Conservation (phyloP, 2,888 invertebrate genomes). For the Nudaria mundana region DNA sequence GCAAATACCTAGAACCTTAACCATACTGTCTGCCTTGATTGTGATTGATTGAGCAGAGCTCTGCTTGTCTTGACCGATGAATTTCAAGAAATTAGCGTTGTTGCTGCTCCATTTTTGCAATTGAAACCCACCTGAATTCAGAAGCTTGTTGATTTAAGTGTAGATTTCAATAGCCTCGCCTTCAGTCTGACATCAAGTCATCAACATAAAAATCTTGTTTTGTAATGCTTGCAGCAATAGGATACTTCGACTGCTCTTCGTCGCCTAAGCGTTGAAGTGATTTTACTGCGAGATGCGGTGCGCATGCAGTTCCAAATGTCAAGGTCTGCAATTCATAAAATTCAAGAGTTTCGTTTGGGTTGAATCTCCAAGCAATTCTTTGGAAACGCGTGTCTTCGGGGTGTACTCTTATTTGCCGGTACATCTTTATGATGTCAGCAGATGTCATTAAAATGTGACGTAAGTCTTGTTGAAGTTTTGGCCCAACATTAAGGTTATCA, state of each 20-base stretch:
- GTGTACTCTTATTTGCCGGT: slow-evolving; percentile 8
- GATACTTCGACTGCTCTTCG: slow-evolving; percentile 8
- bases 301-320: too few species aligned
- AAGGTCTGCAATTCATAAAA: background rate
- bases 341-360: background rate
- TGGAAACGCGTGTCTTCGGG: slow-evolving; percentile 9
- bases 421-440: slow-evolving; percentile 15
- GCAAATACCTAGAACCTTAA: too few species aligned
- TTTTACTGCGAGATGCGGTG: too few species aligned
- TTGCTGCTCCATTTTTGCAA: too few species aligned
- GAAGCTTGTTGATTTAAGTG: too few species aligned
- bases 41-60: too few species aligned
- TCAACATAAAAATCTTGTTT: slow-evolving; percentile 19
- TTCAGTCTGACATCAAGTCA: slow-evolving; percentile 15
- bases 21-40: too few species aligned
- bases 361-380: slow-evolving; percentile 5
- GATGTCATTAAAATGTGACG: slow-evolving; percentile 7
- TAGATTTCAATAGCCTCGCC: too few species aligned
- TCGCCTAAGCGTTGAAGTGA: slow-evolving; percentile 14
- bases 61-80: too few species aligned
- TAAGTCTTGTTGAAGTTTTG: slow-evolving; percentile 8
- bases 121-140: too few species aligned
- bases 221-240: slow-evolving; percentile 15
- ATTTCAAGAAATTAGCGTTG: too few species aligned
- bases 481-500: too few species aligned